Conservation (phyloP, 2,113 vertebrate genomes). For the Sorex araneus region DNA sequence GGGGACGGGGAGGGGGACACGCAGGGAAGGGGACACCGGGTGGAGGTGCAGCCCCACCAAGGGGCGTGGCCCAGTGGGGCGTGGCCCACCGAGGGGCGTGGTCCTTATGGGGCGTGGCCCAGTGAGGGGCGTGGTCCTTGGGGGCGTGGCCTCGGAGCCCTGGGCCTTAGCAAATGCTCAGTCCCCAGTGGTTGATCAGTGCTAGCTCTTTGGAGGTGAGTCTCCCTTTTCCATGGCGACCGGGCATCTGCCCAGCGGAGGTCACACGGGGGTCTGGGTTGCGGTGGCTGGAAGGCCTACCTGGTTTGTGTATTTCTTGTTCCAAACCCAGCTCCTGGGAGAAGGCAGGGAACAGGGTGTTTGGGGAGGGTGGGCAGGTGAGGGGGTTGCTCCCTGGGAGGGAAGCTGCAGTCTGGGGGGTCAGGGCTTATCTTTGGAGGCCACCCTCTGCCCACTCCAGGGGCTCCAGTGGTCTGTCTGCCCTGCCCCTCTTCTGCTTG, state of each 20-base stretch:
- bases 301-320: background rate
- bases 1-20: background rate
- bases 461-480: background rate
- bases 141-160: too few relatives aligned
- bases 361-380: background rate
- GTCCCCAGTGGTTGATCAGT: background rate
- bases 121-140: too few relatives aligned
- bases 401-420: fast-evolving
- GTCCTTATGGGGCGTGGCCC: too few relatives aligned
- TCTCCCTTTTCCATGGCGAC: background rate
- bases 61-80: too few relatives aligned
- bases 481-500: background rate
- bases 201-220: background rate
- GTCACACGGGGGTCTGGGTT: slow-evolving; percentile 44
- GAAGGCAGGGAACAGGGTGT: background rate
- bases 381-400: slow-evolving; percentile 22
- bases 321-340: slow-evolving; percentile 1
- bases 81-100: too few relatives aligned
- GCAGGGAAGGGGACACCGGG: background rate
- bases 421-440: background rate
- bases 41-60: too few relatives aligned
- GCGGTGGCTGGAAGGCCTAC: slow-evolving; percentile 38
- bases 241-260: slow-evolving; percentile 39
- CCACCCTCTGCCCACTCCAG: background rate
- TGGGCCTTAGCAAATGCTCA: background rate